Percentiles rank a stretch among this genome's conserved stretches.
phyloP scores from a whole-genome alignment of 2,797 vertebrate species.

The Graptemys geographica region DNA sequence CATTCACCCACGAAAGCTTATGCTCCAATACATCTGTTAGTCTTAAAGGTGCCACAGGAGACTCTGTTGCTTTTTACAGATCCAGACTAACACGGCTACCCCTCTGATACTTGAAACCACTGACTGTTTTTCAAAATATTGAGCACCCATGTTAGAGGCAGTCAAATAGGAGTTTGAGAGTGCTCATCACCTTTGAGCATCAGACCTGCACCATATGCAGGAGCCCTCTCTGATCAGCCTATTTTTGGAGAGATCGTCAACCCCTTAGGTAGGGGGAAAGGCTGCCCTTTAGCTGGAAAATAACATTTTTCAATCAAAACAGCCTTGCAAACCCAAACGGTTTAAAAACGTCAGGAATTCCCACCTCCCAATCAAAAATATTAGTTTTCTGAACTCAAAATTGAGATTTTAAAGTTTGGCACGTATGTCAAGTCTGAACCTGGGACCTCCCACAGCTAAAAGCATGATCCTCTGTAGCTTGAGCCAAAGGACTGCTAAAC shows the following conservation, averaged over 20 bases:
- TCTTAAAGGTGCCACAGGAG: no score
- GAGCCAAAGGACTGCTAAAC: not conserved
- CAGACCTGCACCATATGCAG: not conserved
- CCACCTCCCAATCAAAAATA: not conserved
- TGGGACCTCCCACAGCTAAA: not conserved
- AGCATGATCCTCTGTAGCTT: not conserved
- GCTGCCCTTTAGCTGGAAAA: not conserved
- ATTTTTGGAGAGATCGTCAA: not conserved
- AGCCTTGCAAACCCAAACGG: not conserved
- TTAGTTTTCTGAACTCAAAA: not conserved
- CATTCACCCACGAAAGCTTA: no score
- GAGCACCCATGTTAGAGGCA: not conserved
- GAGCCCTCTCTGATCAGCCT: not conserved
- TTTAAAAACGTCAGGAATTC: rapidly evolving
- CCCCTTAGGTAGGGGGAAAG: not conserved
- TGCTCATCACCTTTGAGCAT: not conserved
- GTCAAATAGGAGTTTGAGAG: not conserved
- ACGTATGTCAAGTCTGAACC: not conserved
- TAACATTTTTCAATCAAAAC: not conserved
- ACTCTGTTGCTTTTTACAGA: no score
- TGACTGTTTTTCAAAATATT: not conserved
- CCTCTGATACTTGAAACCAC: not conserved
- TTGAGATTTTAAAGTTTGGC: not conserved
- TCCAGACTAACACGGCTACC: no score
- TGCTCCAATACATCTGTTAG: no score